phyloP scores from a whole-genome alignment of 1,140 invertebrate genomes.

The Archegozetes longisetosus region DNA sequence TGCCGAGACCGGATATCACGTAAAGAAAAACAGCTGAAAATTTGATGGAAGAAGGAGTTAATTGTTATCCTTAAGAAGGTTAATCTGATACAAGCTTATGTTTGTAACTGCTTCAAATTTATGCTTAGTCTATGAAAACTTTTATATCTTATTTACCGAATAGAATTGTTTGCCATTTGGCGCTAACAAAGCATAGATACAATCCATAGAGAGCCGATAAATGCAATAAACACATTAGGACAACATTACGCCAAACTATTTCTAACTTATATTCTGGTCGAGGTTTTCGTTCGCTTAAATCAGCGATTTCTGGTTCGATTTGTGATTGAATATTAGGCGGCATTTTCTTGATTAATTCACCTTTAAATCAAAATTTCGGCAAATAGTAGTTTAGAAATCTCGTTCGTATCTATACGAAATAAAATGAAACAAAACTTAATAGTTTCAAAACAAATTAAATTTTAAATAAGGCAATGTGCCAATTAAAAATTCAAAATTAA shows the following conservation, averaged over 20 bases:
- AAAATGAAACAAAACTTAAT: too few species aligned
- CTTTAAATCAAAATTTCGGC: too few species aligned
- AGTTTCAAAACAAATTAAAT: too few species aligned
- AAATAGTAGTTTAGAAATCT: too few species aligned
- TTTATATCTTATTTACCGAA: constrained; percentile 67
- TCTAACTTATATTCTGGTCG: constrained; percentile 32
- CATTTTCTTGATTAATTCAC: neutral
- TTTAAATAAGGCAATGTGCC: too few species aligned
- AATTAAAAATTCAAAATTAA: too few species aligned
- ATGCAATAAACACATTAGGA: constrained; percentile 69
- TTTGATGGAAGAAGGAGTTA: neutral
- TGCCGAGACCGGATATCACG: constrained; percentile 30
- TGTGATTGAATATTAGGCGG: neutral
- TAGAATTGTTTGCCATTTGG: constrained; percentile 52
- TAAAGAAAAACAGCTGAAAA: constrained; percentile 18
- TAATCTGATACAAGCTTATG: neutral
- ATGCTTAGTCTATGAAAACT: too few species aligned
- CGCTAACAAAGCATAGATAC: constrained; percentile 58
- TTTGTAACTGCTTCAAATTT: too few species aligned
- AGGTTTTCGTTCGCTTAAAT: too few species aligned
- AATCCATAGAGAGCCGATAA: constrained; percentile 63
- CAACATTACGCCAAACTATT: constrained; percentile 85
- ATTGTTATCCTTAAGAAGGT: neutral
- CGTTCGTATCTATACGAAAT: too few species aligned
- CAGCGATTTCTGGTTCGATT: neutral